phyloP scores from a whole-genome alignment of 2,888 invertebrate species.

The Hydroisotoma schaefferi region DNA sequence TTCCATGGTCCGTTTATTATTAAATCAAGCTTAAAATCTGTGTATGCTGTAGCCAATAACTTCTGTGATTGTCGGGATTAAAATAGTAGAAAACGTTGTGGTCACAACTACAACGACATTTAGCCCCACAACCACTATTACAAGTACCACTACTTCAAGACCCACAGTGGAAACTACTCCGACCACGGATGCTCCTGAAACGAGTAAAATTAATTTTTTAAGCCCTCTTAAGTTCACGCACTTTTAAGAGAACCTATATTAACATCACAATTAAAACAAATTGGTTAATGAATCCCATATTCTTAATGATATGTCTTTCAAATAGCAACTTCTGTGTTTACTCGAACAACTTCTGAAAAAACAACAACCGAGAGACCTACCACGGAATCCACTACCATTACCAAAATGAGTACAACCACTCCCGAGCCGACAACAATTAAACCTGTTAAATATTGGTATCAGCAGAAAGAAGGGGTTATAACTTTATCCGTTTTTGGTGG shows the following conservation, averaged over 20 bases:
- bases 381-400: background rate
- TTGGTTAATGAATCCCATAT: background rate
- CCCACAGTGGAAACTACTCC: slow-evolving; percentile 4
- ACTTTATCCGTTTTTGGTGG: slow-evolving; percentile 5
- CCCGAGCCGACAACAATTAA: background rate
- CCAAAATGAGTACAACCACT: slow-evolving; percentile 8
- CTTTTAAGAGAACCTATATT: background rate
- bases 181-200: slow-evolving; percentile 7
- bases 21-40: too few relatives aligned
- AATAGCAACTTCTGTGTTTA: background rate
- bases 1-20: too few relatives aligned
- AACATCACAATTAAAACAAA: too few relatives aligned
- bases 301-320: background rate
- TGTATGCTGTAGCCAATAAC: too few relatives aligned
- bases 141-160: slow-evolving; percentile 5
- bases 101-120: slow-evolving; percentile 8
- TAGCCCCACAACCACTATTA: too few relatives aligned
- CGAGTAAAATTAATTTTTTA: slow-evolving; percentile 1
- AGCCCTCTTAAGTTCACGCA: background rate
- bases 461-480: slow-evolving; percentile 4
- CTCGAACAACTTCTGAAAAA: background rate
- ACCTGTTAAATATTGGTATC: slow-evolving; percentile 5
- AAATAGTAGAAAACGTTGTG: background rate
- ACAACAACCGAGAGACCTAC: background rate
- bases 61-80: background rate